Base-by-base conservation (phyloP, 2,113 vertebrate species). In the Syrmaticus mikado region DNA sequence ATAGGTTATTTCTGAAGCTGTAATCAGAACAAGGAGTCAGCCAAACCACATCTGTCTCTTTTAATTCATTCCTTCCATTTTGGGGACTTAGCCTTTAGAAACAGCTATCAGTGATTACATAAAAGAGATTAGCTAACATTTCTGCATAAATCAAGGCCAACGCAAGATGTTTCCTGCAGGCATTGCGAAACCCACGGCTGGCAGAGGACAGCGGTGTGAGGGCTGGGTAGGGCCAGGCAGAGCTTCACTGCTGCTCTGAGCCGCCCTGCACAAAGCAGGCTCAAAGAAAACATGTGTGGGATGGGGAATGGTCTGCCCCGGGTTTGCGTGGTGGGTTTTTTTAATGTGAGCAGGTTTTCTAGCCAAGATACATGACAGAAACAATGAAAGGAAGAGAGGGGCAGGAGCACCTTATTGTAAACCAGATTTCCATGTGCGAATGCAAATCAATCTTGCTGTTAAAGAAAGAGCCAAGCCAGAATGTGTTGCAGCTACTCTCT, bases 101-200 rank as follows among this genome's bases (percentile, higher is more conserved):
- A 36, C 92, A 94, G 93, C 90, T 94, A 93, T 96, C 36, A 12
- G 94, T 92, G 97, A 98, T 97, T 97, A 95, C 93, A 95, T 96
- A 96, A 93, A 93, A 90, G 85, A 92, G 93, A 96, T 97, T 97
- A 96, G 93, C 96, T 96, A 97, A 97, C 93, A 84, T 90, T 93
- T 79, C 19, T 66, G 92, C 92, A 96, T 96, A 97, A 97, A 89
- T 85, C 93, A 98, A 95, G 95, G 92, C 94, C 92, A 91, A 70
- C 21, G 50, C 93, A 97, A 97, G 97, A 97, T 94, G 96, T 95
- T 97, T 98, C 96, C 97, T 96, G 82, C 41, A 4, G 41, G 58
- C 7, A 25, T 97, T 98, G 94, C 66, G 43, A 97, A 98, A 98
- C 48, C 25, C 13, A 3, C 70, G 80, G 74, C 87, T 90, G 16